Evolutionary conservation across 2,797 vertebrate species (phyloP), one percentile per base, ranked within the genome.

Genomic region (Gambelia wislizenii): DNA sequence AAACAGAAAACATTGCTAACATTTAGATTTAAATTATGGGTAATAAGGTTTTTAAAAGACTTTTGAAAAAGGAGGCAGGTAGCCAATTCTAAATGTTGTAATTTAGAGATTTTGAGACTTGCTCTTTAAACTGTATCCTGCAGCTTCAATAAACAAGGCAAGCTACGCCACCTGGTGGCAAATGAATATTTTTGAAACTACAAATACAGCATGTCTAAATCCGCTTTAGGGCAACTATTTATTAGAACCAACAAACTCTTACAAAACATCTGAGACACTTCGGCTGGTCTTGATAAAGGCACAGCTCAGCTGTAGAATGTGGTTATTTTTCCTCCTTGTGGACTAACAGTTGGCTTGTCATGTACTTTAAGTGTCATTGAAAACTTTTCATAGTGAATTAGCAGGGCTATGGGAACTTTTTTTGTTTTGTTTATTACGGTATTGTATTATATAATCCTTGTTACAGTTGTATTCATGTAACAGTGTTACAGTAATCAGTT

Each of bases 141-240:
- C 9, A 82, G 14, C 52, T 78, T 77, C 72, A 64, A 85, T 82
- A 85, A 89, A 67, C 42, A 86, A 20, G 39, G 87, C 67, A 75
- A 56, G 79, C 80, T 64, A 79, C 87, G 92, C 95, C 95, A 93
- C 88, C 95, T 94, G 80, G 91, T 94, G 96, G 96, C 56, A 92
- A 89, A 52, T 61, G 42, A 83, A 20, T 64, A 44, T 78, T 69
- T 25, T 54, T 67, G 14, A 67, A 67, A 86, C 27, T 36, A 54
- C 20, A 59, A 44, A 22, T 16, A 30, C n/a, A n/a, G n/a, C n/a
- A 27, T 85, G 30, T 83, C 9, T 44, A 76, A 76, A 47, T 44
- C 74, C 16, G 39, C 25, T 4, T 25, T 47, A 44, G 36, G 39
- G 44, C 70, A 76, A 47, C 12, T 10, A 5, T 74, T 76, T 76